A percentile compares a stretch with the other conserved stretches of the same genome.
Evolutionary conservation across 64 coral and sea anemone species (phyloP).

Genomic region (Stylophora pistillata): DNA sequence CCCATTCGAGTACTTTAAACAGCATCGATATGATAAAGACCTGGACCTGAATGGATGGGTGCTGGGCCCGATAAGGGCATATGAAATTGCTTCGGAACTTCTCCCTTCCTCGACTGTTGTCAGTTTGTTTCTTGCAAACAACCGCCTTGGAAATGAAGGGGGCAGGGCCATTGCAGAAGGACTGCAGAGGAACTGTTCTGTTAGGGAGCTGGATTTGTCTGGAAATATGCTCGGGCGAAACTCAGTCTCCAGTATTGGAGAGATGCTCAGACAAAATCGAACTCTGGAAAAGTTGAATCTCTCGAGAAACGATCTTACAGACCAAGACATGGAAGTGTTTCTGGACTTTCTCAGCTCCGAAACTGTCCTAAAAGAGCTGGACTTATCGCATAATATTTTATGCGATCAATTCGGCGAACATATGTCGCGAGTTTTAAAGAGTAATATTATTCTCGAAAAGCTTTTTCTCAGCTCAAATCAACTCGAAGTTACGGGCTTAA

Average conservation of each 20-base stretch:
- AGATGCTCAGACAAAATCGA: constrained; percentile 48
- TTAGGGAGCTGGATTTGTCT: constrained; percentile 64
- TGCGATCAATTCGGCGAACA: constrained; percentile 53
- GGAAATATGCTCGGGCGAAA: constrained; percentile 40
- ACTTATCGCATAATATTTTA: constrained; percentile 72
- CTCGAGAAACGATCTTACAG: constrained; percentile 53
- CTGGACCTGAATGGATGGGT: constrained; percentile 41
- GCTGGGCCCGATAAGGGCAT: constrained; percentile 2
- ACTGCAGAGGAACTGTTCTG: constrained; percentile 29
- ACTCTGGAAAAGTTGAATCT: constrained; percentile 63
- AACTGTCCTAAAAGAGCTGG: constrained; percentile 56
- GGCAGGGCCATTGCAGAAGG: constrained; percentile 54
- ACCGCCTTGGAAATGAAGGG: constrained; percentile 70
- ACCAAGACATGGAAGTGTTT: constrained; percentile 45
- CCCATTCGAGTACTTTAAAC: constrained; percentile 62
- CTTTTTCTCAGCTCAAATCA: constrained; percentile 65
- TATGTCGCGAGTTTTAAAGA: constrained; percentile 38
- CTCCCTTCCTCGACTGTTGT: constrained; percentile 43
- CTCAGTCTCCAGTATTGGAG: constrained; percentile 29
- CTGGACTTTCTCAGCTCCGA: constrained; percentile 35
- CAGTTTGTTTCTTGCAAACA: constrained; percentile 46
- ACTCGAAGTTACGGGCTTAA: constrained; percentile 50
- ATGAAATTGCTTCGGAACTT: constrained; percentile 23
- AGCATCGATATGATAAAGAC: constrained; percentile 30
- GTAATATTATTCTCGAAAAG: constrained; percentile 40